Evolutionary conservation across 2,113 vertebrate genomes (phyloP).

Genomic region (Pluvialis apricaria): DNA sequence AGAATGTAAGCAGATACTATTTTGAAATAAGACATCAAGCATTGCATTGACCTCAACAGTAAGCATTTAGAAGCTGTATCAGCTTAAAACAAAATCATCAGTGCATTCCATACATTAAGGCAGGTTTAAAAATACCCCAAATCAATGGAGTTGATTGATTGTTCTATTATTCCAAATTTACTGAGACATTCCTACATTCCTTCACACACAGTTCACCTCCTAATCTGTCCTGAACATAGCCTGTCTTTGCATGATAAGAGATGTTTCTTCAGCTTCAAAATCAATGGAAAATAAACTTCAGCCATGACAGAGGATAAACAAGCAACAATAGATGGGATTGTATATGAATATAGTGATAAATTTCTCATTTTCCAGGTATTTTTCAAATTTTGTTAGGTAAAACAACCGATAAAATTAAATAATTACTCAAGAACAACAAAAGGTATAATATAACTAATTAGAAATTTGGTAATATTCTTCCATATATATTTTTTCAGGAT

Average conservation of each 20-base stretch:
- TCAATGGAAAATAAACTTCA: neutral
- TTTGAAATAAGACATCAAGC: neutral
- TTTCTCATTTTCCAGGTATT: neutral
- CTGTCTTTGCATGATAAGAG: neutral
- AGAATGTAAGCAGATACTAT: neutral
- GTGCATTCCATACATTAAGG: neutral
- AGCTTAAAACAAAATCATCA: neutral
- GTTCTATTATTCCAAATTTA: neutral
- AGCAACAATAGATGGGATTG: neutral
- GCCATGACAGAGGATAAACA: neutral
- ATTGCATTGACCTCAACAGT: neutral
- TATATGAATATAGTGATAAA: neutral
- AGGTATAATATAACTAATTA: neutral
- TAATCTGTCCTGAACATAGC: accelerated
- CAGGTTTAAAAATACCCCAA: neutral
- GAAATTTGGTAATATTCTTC: neutral
- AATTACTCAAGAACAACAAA: neutral
- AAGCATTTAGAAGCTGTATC: neutral
- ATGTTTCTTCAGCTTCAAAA: neutral
- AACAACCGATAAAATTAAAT: neutral
- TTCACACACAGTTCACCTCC: neutral
- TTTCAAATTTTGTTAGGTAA: neutral
- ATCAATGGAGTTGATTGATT: constrained; percentile 10
- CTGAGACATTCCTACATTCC: neutral
- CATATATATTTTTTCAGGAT: neutral